Evolutionary conservation across 2,888 invertebrate genomes (phyloP), one percentile per base, ranked within the genome.

Genomic region (Tinea trinotella): DNA sequence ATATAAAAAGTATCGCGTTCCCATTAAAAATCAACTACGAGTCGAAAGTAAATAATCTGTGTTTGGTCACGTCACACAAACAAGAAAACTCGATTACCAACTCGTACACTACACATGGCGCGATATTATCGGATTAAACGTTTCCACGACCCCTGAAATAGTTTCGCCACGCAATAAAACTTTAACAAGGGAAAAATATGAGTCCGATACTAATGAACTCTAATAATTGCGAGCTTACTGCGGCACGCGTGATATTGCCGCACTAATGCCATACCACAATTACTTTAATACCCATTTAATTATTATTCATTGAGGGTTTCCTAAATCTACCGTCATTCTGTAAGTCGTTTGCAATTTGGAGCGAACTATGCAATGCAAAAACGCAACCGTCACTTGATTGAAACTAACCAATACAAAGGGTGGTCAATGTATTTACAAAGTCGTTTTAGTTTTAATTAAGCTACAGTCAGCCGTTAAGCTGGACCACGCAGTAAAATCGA

Each of bases 391-490:
- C 59, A 62, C 64, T 65, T 65, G 65, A 67, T 71, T 68, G 71
- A 65, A 63, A 59, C 58, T 58, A 61, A 67, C 61, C 61, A 64
- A 68, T 64, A 69, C 64, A 65, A 65, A 67, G 65, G 61, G 64
- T 68, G 71, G 74, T 74, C 70, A 70, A 74, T 52, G 55, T 52
- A 55, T 52, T 52, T 46, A 44, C 52, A 36, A 1, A 50, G 46
- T 70, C 71, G 71, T 79, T 81, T 78, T 78, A 79, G 77, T 77
- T 83, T 81, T 81, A 80, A 83, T 83, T 76, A 81, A 78, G 73
- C 74, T 68, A 67, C 73, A 71, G 65, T 59, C 59, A 62, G 58
- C 68, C 67, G 71, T 78, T 76, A 78, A 74, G 69, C 71, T 58
- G 70, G 65, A 68, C 70, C 68, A 62, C 67, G 74, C 70, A 71